Conservation (phyloP, 2,888 invertebrate species). For the Drosophila lutescens region DNA sequence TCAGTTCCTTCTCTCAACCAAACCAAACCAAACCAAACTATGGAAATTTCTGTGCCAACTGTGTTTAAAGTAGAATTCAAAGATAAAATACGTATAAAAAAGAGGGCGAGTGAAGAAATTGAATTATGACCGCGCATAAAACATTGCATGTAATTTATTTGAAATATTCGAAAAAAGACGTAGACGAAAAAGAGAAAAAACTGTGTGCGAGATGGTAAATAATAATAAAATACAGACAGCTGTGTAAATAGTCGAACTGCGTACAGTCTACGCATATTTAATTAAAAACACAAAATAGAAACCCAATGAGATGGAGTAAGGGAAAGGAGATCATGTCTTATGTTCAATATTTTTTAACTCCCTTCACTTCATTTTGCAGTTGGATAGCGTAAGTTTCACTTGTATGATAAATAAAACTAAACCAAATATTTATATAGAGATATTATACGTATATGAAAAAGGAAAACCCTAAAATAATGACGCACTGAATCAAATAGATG, state of each 20-base stretch:
- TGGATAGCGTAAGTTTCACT: constrained; percentile 67
- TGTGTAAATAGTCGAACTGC: constrained; percentile 74
- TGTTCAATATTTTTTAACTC: constrained; percentile 4
- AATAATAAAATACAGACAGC: constrained; percentile 63
- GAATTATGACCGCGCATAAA: constrained; percentile 63
- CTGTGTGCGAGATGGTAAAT: constrained; percentile 46
- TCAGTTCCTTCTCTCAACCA: constrained; percentile 64
- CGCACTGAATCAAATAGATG: constrained; percentile 84
- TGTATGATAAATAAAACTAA: constrained; percentile 69
- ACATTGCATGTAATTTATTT: constrained; percentile 61
- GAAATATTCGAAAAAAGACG: constrained; percentile 37
- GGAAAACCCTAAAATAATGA: constrained; percentile 73
- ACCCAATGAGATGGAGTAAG: not conserved
- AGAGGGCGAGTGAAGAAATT: constrained; percentile 43
- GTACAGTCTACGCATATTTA: constrained; percentile 54
- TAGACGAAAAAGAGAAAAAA: constrained; percentile 27
- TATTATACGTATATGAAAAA: constrained; percentile 66
- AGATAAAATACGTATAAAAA: constrained; percentile 32
- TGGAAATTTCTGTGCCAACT: constrained; percentile 74
- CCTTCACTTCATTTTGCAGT: constrained; percentile 27
- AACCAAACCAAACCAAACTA: constrained; percentile 48
- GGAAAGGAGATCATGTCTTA: constrained; percentile 14
- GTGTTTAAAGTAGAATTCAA: constrained; percentile 62
- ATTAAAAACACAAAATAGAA: constrained; percentile 23
- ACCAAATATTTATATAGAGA: constrained; percentile 63